Evolutionary conservation across 2,797 vertebrate genomes (phyloP), one percentile per base, ranked within the genome.

Genomic region (Lutjanus argentimaculatus): DNA sequence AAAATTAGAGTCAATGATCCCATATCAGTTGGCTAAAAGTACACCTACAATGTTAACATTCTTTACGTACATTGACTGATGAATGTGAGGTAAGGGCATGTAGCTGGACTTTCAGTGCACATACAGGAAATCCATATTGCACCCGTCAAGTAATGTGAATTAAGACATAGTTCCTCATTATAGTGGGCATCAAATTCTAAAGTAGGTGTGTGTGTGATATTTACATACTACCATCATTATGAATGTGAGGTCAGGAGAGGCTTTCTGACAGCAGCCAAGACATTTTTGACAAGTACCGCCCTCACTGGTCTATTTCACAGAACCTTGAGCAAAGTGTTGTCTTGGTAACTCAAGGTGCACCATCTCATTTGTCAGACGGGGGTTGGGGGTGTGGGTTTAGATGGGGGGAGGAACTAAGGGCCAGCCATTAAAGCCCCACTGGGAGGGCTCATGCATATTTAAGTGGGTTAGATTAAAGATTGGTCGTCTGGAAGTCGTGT

Each of bases 361-460:
- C 16, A 53, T 81, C 72, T 89, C 86, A 80, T 88, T 88, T 78
- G 80, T 85, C 84, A 65, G 19, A 79, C 0, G 19, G 64, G 72
- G 65, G 67, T 4, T 1, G 22, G 55, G 74, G 76, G 42, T 45
- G 56, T 62, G 17, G 76, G 73, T 72, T 83, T 69, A 55, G 65
- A 72, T 59, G 30, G 22, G 55, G 62, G 48, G 57, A 19, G 69
- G 55, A 40, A 70, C 66, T 82, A 72, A 70, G 84, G 82, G 59
- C 82, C 89, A 90, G 59, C 82, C 89, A 90, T 93, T 92, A 94
- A 89, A 80, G 67, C 77, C 85, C 84, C 70, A 73, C 68, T 56
- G 86, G 79, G 88, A 89, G 75, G 84, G 43, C 83, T 94, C 91
- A 93, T 95, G 91, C 93, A 95, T 95, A 94, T 95, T 95, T 93